Evolutionary conservation across 2,888 invertebrate genomes (phyloP), one percentile per base, ranked within the genome.

Genomic region (Thereva unica): DNA sequence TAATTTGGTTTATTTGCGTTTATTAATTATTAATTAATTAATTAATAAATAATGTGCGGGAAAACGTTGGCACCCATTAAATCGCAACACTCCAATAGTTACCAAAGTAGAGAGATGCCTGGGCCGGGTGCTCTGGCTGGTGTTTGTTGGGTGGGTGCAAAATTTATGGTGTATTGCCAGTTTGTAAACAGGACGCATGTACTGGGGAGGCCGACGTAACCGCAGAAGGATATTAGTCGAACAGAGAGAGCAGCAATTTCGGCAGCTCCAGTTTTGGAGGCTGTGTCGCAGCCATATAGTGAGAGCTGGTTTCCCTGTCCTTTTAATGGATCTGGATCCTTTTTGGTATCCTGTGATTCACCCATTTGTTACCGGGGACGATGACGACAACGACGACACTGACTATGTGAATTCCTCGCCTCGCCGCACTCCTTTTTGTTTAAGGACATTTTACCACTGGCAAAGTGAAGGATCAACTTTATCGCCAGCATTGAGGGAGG

Each of bases 1-100:
- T 65, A 69, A 67, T 69, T 69, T 64, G 66, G 68, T 68, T 66
- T 68, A 68, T 68, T 68, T 67, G 66, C 57, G 66, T 67, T 68
- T 68, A 68, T 68, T 68, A 68, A 68, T 68, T 68, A 68, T 67
- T 68, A 68, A 68, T 68, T 68, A 67, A 68, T 61, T 61, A 50
- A 61, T 68, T 67, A 68, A 68, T 68, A 68, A 68, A 68, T 68
- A 66, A 68, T 68, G 57, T 67, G 68, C 56, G 64, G 68, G 64
- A 64, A 68, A 68, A 67, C 59, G 67, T 68, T 68, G 68, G 67
- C 68, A 68, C 64, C 68, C 68, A 68, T 64, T 68, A 68, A 64
- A 68, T 67, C 41, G 61, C 59, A 61, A 38, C 57, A 50, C 52
- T 63, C 44, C 44, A 49, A 23, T 23, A 23, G 23, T 23, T 23